These are phyloP conservation scores for Thunnus maccoyii DNA, from an alignment of 2,113 vertebrate genomes.

Conservation along the genomic window DNA sequence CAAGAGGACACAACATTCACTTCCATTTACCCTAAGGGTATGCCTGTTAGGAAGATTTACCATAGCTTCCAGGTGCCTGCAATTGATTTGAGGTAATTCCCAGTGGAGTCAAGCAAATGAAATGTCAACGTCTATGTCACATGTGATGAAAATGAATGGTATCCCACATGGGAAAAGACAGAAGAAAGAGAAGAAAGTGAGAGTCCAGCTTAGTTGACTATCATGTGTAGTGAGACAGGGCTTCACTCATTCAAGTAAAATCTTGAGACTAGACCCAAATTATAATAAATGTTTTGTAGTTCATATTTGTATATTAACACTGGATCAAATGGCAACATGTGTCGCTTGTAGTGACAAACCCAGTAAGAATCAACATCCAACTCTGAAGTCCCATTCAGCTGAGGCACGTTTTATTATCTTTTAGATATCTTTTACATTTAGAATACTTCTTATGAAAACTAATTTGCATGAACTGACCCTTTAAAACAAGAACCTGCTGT, in stretches of 20 bases:
- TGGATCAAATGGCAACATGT: no score
- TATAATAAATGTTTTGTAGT: no score
- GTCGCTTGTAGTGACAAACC: no score
- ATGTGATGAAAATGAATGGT: conserved; percentile 68
- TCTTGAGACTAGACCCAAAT: neutral
- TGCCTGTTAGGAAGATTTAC: conserved; percentile 63
- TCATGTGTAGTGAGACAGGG: conserved; percentile 56
- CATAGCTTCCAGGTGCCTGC: conserved; percentile 49
- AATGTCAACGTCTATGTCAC: conserved; percentile 75
- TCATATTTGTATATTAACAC: no score
- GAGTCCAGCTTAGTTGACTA: conserved; percentile 39
- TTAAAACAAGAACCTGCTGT: no score
- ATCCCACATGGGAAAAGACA: conserved; percentile 19
- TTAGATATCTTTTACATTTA: no score
- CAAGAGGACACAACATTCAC: conserved; percentile 4
- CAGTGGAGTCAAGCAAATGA: conserved; percentile 66
- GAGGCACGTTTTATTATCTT: no score
- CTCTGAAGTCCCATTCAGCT: no score
- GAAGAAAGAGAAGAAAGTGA: conserved; percentile 22
- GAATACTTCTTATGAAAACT: no score
- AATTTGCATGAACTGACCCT: no score
- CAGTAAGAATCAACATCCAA: no score
- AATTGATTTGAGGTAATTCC: conserved; percentile 70
- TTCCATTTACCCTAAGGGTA: conserved; percentile 51
- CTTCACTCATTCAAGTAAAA: conserved; percentile 32